These are phyloP conservation scores for Chrosomus eos DNA, from an alignment of 2,797 vertebrate species.

Conservation along the genomic window DNA sequence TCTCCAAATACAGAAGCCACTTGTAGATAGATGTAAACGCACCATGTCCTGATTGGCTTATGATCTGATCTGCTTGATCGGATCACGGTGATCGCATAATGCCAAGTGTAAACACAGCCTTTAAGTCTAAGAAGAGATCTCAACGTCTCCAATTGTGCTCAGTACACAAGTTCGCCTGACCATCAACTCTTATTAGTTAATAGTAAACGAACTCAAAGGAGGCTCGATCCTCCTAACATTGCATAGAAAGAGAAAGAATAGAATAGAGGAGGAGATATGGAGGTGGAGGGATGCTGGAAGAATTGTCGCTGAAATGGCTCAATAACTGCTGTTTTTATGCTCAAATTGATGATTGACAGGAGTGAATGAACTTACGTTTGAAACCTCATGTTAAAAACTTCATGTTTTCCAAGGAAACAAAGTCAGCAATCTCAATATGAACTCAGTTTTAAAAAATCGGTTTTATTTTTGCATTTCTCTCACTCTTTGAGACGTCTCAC, in stretches of 20 bases:
- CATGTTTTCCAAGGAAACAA: background rate
- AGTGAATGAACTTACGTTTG: background rate
- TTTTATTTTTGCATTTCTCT: background rate
- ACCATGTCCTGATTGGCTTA: too few species aligned
- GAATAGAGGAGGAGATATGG: background rate
- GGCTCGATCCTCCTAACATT: background rate
- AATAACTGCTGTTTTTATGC: background rate
- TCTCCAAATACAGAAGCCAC: too few species aligned
- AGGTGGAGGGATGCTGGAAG: background rate
- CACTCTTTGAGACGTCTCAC: constrained; percentile 33
- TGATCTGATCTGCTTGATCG: too few species aligned
- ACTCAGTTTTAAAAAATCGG: background rate
- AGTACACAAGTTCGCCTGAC: too few species aligned
- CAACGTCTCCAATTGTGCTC: too few species aligned
- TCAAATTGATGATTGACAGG: background rate
- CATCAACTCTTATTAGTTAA: too few species aligned
- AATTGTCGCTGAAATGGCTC: background rate
- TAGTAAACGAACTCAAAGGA: background rate
- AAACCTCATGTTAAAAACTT: background rate
- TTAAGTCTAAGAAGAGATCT: too few species aligned
- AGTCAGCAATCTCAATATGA: background rate
- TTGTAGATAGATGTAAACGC: too few species aligned
- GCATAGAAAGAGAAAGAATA: background rate
- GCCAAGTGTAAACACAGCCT: too few species aligned
- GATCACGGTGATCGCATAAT: too few species aligned